A percentile compares a stretch with the other conserved stretches of the same genome.
These are phyloP conservation scores for Trogon melanurus DNA, from an alignment of 2,113 vertebrate genomes.

Conservation along the genomic window DNA sequence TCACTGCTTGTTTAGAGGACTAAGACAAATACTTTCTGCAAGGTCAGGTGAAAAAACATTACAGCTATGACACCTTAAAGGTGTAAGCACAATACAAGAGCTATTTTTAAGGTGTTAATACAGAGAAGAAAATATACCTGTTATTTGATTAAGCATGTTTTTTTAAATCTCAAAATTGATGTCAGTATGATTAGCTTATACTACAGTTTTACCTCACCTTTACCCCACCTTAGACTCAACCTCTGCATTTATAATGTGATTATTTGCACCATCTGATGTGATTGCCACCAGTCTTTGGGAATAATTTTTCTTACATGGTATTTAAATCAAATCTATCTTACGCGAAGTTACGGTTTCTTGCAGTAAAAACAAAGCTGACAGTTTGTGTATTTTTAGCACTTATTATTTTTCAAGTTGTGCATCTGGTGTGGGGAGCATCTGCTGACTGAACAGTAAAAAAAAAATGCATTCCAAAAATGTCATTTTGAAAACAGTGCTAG, in stretches of 20 bases:
- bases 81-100: neutral
- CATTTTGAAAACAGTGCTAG: neutral
- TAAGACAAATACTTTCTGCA: neutral
- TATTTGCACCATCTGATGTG: neutral
- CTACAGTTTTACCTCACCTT: neutral
- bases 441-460: neutral
- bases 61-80: neutral
- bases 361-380: constrained; percentile 6
- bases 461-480: neutral
- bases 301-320: neutral
- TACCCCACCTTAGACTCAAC: neutral
- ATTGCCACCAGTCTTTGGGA: neutral
- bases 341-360: neutral
- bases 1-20: neutral
- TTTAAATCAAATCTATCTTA: neutral
- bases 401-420: constrained; percentile 37
- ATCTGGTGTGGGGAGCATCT: constrained; percentile 29
- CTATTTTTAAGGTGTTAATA: neutral
- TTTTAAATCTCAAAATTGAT: neutral
- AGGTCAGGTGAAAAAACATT: constrained; percentile 25
- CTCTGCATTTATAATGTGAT: neutral
- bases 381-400: constrained; percentile 28
- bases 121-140: neutral
- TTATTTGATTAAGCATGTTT: neutral
- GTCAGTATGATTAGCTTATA: neutral